Conservation (phyloP, 2,797 vertebrate species). For the Cercopithecus hamlyni region DNA sequence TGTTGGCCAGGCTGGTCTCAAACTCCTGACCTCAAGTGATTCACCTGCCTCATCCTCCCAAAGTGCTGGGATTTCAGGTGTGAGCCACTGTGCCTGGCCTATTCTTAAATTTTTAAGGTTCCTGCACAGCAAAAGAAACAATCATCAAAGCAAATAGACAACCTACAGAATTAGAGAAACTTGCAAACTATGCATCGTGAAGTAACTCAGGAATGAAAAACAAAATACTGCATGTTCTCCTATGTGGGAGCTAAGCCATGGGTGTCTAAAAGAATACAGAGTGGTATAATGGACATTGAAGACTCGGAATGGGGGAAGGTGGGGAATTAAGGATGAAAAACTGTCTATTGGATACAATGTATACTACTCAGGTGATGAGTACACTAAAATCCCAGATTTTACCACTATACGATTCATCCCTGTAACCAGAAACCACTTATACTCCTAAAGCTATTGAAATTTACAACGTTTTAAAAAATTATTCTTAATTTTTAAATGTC, state of each 20-base stretch:
- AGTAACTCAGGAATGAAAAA: background rate
- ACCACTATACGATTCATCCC: background rate
- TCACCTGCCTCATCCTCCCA: background rate
- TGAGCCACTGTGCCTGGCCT: background rate
- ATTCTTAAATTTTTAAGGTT: background rate
- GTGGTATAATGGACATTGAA: background rate
- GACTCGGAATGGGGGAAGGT: background rate
- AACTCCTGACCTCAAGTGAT: background rate
- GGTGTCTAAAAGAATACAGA: background rate
- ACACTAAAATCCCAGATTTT: background rate
- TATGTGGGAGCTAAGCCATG: background rate
- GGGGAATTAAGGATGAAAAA: background rate
- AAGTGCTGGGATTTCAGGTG: background rate
- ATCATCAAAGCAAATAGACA: background rate
- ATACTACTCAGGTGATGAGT: background rate
- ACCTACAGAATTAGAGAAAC: background rate
- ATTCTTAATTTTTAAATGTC: background rate
- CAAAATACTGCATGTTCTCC: background rate
- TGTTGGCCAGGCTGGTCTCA: background rate
- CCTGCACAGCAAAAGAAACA: background rate
- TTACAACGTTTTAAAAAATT: background rate
- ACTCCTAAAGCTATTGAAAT: background rate
- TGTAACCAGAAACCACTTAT: background rate
- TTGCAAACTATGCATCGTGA: background rate
- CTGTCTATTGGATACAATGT: background rate